Conservation (phyloP, 2,888 invertebrate genomes). For the Polydrusus pterygomalis region DNA sequence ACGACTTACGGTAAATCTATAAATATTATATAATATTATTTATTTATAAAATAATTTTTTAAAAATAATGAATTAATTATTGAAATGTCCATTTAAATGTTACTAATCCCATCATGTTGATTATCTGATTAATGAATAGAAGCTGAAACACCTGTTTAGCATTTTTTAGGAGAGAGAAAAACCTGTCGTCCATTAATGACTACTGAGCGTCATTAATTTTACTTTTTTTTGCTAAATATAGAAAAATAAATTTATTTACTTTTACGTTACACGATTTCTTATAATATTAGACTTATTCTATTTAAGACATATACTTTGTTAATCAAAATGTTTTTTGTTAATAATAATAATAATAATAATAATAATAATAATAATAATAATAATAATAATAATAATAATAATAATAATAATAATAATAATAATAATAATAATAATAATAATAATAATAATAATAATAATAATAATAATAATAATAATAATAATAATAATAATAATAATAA, state of each 20-base stretch:
- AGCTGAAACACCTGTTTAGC: conserved; percentile 1
- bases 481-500: too few relatives aligned
- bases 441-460: too few relatives aligned
- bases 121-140: neutral
- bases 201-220: conserved; percentile 16
- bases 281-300: too few relatives aligned
- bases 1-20: too few relatives aligned
- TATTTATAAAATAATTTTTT: neutral
- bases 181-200: neutral
- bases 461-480: too few relatives aligned
- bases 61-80: neutral
- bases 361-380: too few relatives aligned
- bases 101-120: neutral
- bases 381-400: too few relatives aligned
- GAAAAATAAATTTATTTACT: neutral
- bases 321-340: too few relatives aligned
- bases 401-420: too few relatives aligned
- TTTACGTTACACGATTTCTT: neutral
- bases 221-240: neutral
- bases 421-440: too few relatives aligned
- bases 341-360: too few relatives aligned
- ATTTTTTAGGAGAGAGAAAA: neutral
- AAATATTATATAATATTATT: neutral
- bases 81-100: neutral
- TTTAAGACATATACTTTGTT: too few relatives aligned